phyloP scores from a whole-genome alignment of 2,888 invertebrate species.

The Artemia sinica region DNA sequence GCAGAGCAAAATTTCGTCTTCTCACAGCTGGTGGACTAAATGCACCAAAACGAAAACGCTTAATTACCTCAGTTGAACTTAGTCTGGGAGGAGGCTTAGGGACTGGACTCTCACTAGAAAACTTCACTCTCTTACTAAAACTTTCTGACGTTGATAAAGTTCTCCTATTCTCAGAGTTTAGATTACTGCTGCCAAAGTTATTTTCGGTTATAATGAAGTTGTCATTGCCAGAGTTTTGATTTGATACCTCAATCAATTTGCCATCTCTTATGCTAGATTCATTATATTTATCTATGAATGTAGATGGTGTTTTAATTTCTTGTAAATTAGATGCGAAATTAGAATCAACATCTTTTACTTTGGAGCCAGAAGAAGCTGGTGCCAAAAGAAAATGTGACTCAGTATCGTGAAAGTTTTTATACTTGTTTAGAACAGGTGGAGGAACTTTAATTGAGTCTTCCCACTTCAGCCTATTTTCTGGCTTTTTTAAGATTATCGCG shows the following conservation, averaged over 20 bases:
- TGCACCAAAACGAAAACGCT: slow-evolving; percentile 9
- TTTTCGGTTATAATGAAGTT: background rate
- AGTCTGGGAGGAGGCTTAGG: slow-evolving; percentile 10
- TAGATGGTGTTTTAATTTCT: slow-evolving; percentile 1
- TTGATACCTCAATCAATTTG: background rate
- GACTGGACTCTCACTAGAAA: background rate
- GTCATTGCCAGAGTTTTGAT: background rate
- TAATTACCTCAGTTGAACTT: slow-evolving; percentile 9
- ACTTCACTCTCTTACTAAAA: slow-evolving; percentile 2
- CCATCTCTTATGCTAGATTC: background rate
- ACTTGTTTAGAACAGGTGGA: slow-evolving; percentile 1
- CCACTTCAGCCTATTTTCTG: background rate
- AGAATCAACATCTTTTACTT: background rate
- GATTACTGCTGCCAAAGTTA: background rate
- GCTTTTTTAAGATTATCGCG: background rate
- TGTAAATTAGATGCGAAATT: background rate
- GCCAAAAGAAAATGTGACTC: background rate
- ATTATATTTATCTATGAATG: background rate
- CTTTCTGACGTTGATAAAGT: background rate
- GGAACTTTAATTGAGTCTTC: slow-evolving; percentile 6
- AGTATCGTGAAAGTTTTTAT: background rate
- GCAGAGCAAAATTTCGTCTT: background rate
- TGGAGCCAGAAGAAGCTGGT: background rate
- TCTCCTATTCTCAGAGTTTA: background rate
- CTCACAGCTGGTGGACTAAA: slow-evolving; percentile 8